Conservation (phyloP, 1,140 invertebrate species). For the Laupala kohalensis region DNA sequence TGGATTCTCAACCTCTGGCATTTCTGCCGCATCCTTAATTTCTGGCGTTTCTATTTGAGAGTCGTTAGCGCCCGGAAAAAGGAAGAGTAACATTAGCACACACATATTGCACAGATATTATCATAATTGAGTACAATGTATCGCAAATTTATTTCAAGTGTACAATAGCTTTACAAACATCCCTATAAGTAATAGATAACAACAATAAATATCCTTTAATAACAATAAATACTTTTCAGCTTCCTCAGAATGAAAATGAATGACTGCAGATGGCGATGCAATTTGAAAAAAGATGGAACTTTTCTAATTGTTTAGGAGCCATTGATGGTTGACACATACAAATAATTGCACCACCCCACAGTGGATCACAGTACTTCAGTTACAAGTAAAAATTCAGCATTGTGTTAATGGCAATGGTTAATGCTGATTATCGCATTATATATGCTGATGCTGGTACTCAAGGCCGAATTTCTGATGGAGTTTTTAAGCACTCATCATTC, state of each 20-base stretch:
- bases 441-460: conserved; percentile 20
- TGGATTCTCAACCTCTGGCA: too few relatives aligned
- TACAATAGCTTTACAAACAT: background rate
- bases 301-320: conserved; percentile 19
- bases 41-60: too few relatives aligned
- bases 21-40: too few relatives aligned
- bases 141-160: too few relatives aligned
- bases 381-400: conserved; percentile 23
- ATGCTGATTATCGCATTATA: conserved; percentile 21
- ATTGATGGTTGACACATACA: conserved; percentile 21
- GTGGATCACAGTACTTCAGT: conserved; percentile 22
- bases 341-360: conserved; percentile 17
- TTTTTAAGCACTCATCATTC: conserved; percentile 11
- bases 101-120: too few relatives aligned
- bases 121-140: too few relatives aligned
- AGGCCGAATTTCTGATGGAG: conserved; percentile 20
- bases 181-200: background rate
- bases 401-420: conserved; percentile 22
- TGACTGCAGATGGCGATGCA: background rate
- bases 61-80: too few relatives aligned
- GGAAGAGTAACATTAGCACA: too few relatives aligned
- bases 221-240: background rate
- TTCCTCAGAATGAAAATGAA: background rate
- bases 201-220: background rate
- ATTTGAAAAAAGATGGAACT: conserved; percentile 15